Conservation (phyloP, 2,113 vertebrate species). For the Eretmochelys imbricata region DNA sequence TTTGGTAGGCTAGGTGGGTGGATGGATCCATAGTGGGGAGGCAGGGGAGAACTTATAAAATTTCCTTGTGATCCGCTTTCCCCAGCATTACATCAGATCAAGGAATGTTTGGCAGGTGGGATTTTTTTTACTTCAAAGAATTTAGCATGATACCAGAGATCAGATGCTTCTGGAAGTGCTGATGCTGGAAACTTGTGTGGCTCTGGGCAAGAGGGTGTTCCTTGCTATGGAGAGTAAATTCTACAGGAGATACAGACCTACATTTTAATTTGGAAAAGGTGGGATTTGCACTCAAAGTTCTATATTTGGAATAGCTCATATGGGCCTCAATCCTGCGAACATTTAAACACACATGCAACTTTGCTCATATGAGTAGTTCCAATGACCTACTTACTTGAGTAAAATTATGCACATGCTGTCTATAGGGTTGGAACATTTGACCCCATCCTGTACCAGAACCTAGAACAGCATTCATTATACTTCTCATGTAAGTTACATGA, state of each 20-base stretch:
- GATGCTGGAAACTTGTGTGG: background rate
- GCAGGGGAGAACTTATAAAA: slow-evolving; percentile 21
- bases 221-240: background rate
- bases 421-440: background rate
- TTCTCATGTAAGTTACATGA: background rate
- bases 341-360: background rate
- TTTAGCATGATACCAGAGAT: slow-evolving; percentile 48
- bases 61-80: slow-evolving; percentile 51
- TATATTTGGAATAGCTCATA: background rate
- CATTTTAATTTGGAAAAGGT: background rate
- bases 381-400: background rate
- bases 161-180: slow-evolving; percentile 23
- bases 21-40: slow-evolving; percentile 40
- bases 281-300: background rate
- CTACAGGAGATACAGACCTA: background rate
- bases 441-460: background rate
- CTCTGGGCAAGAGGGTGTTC: background rate
- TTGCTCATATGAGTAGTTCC: background rate
- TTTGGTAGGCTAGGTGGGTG: background rate
- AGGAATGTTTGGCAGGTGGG: slow-evolving; percentile 28
- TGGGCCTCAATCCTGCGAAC: background rate
- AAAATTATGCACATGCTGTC: background rate
- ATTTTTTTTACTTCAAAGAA: slow-evolving; percentile 63
- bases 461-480: too few relatives aligned
- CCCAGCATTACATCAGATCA: slow-evolving; percentile 42